Percentiles rank a stretch among this genome's conserved stretches.
Conservation (phyloP, 2,113 vertebrate genomes). For the Orientallactaga bullata region DNA sequence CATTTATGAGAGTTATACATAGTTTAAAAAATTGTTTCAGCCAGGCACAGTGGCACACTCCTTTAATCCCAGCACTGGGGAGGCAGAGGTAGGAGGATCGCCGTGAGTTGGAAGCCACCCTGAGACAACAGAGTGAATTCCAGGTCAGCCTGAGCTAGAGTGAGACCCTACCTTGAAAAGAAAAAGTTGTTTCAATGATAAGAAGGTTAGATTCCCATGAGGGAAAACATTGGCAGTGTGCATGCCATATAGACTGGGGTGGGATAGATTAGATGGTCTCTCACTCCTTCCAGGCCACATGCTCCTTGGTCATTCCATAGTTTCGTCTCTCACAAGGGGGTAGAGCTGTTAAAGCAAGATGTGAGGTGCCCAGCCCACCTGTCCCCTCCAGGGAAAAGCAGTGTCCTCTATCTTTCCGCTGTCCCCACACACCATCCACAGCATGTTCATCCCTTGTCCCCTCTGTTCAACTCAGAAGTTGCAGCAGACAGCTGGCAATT, state of each 20-base stretch:
- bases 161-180: no score
- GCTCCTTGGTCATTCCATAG: neutral
- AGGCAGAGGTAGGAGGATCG: no score
- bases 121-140: no score
- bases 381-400: neutral
- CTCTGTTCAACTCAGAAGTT: neutral
- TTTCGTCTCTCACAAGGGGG: neutral
- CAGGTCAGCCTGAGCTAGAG: no score
- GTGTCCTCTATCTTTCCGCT: neutral
- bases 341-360: neutral
- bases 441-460: neutral
- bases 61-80: no score
- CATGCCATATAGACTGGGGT: accelerated
- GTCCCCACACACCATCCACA: accelerated
- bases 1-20: neutral
- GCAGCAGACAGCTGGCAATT: neutral
- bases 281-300: neutral
- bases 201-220: neutral
- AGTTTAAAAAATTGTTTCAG: neutral
- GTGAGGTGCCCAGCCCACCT: neutral
- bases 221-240: neutral
- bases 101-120: no score
- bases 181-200: neutral
- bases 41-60: no score
- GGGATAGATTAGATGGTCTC: neutral